A percentile compares a stretch with the other conserved stretches of the same genome.
phyloP scores from a whole-genome alignment of 2,888 invertebrate species.

The Ormyrus nitidulus region DNA sequence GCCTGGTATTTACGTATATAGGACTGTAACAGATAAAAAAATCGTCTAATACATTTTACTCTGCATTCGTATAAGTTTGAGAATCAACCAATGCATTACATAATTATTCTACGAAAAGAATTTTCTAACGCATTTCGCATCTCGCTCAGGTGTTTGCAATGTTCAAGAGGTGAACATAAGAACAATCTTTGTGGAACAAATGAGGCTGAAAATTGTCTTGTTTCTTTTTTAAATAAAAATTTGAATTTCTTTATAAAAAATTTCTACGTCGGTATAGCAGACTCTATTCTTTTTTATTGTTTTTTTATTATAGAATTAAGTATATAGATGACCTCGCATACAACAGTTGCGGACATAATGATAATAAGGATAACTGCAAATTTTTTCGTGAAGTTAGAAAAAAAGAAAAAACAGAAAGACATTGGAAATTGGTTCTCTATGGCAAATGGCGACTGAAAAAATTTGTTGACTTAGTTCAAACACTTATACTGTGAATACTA shows the following conservation, averaged over 20 bases:
- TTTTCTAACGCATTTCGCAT: slow-evolving; percentile 50
- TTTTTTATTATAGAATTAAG: slow-evolving; percentile 56
- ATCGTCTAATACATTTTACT: slow-evolving; percentile 46
- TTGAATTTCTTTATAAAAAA: slow-evolving; percentile 46
- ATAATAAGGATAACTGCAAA: slow-evolving; percentile 45
- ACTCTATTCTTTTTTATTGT: slow-evolving; percentile 52
- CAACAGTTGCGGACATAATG: slow-evolving; percentile 48
- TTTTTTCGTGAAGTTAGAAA: slow-evolving; percentile 45
- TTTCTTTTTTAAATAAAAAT: slow-evolving; percentile 39
- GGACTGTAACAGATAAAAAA: slow-evolving; percentile 42
- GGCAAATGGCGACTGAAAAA: slow-evolving; percentile 64
- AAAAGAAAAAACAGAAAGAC: slow-evolving; percentile 39
- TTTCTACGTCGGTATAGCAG: slow-evolving; percentile 45
- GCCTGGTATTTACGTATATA: slow-evolving; percentile 47
- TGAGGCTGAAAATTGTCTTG: slow-evolving; percentile 50
- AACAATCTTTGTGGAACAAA: slow-evolving; percentile 36
- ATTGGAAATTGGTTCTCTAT: slow-evolving; percentile 29
- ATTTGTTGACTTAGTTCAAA: slow-evolving; percentile 20
- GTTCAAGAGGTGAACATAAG: slow-evolving; percentile 16
- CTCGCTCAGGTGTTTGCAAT: slow-evolving; percentile 33
- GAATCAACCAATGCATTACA: slow-evolving; percentile 36
- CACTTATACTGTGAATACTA: background rate
- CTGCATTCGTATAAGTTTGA: slow-evolving; percentile 52
- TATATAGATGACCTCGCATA: slow-evolving; percentile 56
- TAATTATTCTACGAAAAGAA: slow-evolving; percentile 20